Evolutionary conservation across 92 coral and sea anemone genomes (phyloP), one percentile per base, ranked within the genome.

Genomic region (Porites divaricata): DNA sequence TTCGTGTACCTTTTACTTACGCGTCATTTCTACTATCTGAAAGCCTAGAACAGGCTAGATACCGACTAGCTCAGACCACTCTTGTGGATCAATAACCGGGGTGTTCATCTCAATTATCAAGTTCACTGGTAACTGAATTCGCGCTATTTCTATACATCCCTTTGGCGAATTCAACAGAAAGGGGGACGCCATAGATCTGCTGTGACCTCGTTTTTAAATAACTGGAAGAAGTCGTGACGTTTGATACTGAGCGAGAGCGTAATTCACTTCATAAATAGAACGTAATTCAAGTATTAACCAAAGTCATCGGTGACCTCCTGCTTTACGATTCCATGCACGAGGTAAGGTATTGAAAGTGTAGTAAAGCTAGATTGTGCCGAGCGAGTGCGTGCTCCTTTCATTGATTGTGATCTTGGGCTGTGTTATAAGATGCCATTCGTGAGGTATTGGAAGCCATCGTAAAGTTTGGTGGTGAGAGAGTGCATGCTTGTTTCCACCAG

Each of bases 371-470:
- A 11, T 15, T 11, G 59, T 54, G 59, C 14, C 59, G 59, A 15
- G 59, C 59, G 59, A 54, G 17, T 54, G 59, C 59, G 59, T 8
- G 14, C 17, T 54, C 59, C 45, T 3, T 35, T 4, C 7, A 35
- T 35, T 35, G 45, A 35, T 35, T 35, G 45, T 35, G 45, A 35
- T 35, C 20, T 16, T 16, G 9, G n/a, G 13, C 35, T 80, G 10
- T 80, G 76, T 23, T 86, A 96, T 86, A 97, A 85, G 72, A 97
- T 97, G 8, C 99, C 99, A 75, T 97, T 97, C 1, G 99, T 97
- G 76, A 97, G 81, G 81, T 95, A 97, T 88, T 97, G 99, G 81
- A 95, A 97, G 75, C 99, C 99, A 80, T 97, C 99, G 93, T 97
- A 97, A 8, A 97, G 96, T 86, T 90, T 97, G 10, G 99, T 97